A percentile compares a stretch with the other conserved stretches of the same genome.
Evolutionary conservation across 2,797 vertebrate species (phyloP).

Genomic region (Silurus aristotelis): DNA sequence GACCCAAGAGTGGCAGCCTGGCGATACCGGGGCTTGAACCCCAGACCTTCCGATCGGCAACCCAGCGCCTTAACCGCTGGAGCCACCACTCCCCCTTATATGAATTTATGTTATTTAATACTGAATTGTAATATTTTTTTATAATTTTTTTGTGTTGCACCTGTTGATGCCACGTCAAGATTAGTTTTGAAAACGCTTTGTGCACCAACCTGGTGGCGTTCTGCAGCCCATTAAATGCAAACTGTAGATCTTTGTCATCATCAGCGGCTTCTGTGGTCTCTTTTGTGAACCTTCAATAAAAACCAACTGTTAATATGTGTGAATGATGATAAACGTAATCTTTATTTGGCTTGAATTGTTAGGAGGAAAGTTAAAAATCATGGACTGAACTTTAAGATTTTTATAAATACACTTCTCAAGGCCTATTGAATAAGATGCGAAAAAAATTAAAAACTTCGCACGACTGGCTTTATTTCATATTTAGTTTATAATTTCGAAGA

Average conservation of each 20-base stretch:
- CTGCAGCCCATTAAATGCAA: slow-evolving; percentile 85
- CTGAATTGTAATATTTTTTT: neutral
- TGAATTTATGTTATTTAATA: neutral
- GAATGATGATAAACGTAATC: neutral
- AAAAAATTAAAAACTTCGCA: neutral
- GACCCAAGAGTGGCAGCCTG: too few relatives aligned
- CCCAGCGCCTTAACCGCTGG: too few relatives aligned
- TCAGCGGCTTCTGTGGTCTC: slow-evolving; percentile 80
- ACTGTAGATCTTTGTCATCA: slow-evolving; percentile 85
- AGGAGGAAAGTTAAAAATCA: neutral
- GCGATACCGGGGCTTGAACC: too few relatives aligned
- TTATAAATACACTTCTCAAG: too few relatives aligned
- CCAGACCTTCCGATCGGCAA: too few relatives aligned
- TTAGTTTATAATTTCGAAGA: neutral
- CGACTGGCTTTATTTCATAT: neutral
- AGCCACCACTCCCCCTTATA: too few relatives aligned
- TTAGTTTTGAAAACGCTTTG: too few relatives aligned
- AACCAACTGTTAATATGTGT: slow-evolving; percentile 42
- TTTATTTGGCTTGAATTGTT: neutral
- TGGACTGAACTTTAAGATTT: neutral
- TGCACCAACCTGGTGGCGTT: slow-evolving; percentile 84
- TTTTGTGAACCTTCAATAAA: slow-evolving; percentile 74
- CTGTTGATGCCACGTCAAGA: neutral
- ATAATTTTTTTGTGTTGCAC: neutral
- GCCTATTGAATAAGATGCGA: neutral